A percentile compares a stretch with the other conserved stretches of the same genome.
These are phyloP conservation scores for Lithophane semibrunnea DNA, from an alignment of 2,888 invertebrate genomes.

Conservation along the genomic window DNA sequence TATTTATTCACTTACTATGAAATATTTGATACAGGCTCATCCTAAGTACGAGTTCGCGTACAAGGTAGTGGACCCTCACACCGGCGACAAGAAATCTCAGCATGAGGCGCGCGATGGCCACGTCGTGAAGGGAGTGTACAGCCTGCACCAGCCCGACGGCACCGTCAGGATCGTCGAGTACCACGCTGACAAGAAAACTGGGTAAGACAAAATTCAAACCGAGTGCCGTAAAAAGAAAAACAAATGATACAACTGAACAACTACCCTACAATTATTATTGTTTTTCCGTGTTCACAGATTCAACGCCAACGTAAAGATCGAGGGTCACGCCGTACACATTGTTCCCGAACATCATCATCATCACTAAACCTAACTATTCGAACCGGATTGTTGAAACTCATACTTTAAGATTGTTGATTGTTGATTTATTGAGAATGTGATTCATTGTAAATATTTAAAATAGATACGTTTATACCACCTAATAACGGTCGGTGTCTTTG, in stretches of 20 bases:
- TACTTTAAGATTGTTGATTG: slow-evolving; percentile 5
- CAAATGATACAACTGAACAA: not conserved
- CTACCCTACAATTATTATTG: not conserved
- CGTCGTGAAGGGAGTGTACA: slow-evolving; percentile 82
- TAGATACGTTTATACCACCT: slow-evolving; percentile 24
- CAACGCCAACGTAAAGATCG: slow-evolving; percentile 52
- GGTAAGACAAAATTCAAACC: slow-evolving; percentile 29
- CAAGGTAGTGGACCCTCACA: slow-evolving; percentile 84
- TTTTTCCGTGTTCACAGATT: slow-evolving; percentile 49
- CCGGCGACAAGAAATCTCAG: slow-evolving; percentile 82
- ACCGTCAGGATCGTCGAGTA: slow-evolving; percentile 84
- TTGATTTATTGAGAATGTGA: slow-evolving; percentile 21
- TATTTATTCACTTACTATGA: not conserved
- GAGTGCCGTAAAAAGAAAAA: not conserved
- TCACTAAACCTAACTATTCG: slow-evolving; percentile 27
- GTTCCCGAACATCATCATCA: slow-evolving; percentile 65
- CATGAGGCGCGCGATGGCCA: slow-evolving; percentile 77
- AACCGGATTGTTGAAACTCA: slow-evolving; percentile 12
- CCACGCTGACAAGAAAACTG: slow-evolving; percentile 75
- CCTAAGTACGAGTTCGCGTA: slow-evolving; percentile 85
- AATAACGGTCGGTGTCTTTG: too few relatives aligned
- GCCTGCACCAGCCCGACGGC: slow-evolving; percentile 85
- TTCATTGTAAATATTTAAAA: slow-evolving; percentile 30
- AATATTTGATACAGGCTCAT: slow-evolving; percentile 65
- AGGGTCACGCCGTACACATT: slow-evolving; percentile 66